Evolutionary conservation across 2,888 invertebrate genomes (phyloP), one percentile per base, ranked within the genome.

Genomic region (Ptilodon capucinus): DNA sequence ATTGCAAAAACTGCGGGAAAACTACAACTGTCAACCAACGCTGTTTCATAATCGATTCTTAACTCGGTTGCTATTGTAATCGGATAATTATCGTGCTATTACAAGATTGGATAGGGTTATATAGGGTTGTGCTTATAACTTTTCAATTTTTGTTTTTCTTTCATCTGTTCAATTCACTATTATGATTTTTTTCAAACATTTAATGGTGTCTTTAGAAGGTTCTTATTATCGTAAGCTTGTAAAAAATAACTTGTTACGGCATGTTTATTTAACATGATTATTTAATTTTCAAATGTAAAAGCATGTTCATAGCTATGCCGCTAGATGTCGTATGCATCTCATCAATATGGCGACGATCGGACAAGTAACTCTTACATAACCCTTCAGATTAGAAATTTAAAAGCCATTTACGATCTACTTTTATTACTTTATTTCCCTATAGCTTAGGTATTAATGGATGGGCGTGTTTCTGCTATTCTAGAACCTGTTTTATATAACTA

Each of bases 1-100:
- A 58, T 69, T 56, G 36, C 58, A 63, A 57, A 58, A 61, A 52
- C 49, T 59, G 64, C 68, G 68, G 69, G 65, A 61, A 68, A 66
- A 64, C 50, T 63, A 64, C 62, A 58, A 57, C 52, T 65, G 68
- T 60, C 60, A 54, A 48, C 59, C 51, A 44, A 47, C 19, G 38
- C 38, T 32, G 49, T 61, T 59, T 53, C 52, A 52, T 60, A 62
- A 60, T 57, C 66, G 55, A 57, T 63, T 47, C 40, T 11, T 25
- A 32, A 28, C 17, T 35, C 17, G 17, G 17, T 17, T 17, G 46
- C 47, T 54, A 51, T 46, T 42, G 48, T 62, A 56, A 64, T 51
- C 43, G 44, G 38, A 52, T 64, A 65, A 65, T 65, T 65, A 46
- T 35, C 52, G 40, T 65, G 49, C 62, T 50, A 59, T 59, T 59